Evolutionary conservation across 2,113 vertebrate genomes (phyloP), one percentile per base, ranked within the genome.

Genomic region (Microtus richardsoni): DNA sequence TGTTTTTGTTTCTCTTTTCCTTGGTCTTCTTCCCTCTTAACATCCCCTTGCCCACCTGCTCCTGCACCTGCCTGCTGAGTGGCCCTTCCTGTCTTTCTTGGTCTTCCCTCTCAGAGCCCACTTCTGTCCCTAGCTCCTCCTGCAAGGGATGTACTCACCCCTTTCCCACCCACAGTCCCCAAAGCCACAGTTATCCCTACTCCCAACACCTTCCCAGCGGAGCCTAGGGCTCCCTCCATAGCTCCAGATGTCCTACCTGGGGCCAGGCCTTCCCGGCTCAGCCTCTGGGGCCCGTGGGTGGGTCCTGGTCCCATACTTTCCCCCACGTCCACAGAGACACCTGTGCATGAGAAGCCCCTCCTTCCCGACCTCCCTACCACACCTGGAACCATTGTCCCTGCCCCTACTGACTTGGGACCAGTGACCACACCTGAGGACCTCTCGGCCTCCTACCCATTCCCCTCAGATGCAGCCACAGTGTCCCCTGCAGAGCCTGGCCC

Each of bases 111-210:
- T 91, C 95, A 99, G 99, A 98, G 96, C 44, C 97, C 96, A 24
- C 97, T 98, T 84, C 97, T 97, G 52, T 98, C 98, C 94, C 97
- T 97, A 71, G 98, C 97, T 71, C 97, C 96, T 97, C 97, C 98
- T n/a, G 92, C 97, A 66, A 96, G 89, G 96, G 96, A 97, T 83
- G 26, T 87, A 44, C 75, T 98, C 16, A 97, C 94, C 22, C 33
- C 95, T 26, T 94, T 91, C 70, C 88, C 96, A 44, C n/a, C 96
- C 0, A 0, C 5, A 0, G 92, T 92, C 88, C 96, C 97, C 11
- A 95, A 97, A 75, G 52, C 98, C 3, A 47, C 84, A 0, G 84
- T 85, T 83, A 95, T 93, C 26, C 91, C 98, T 60, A 91, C 71
- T 75, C 83, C 96, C 26, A 58, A 78, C 10, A 41, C 93, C 77